Conservation (phyloP, 2,113 vertebrate genomes). For the Poeciliopsis occidentalis region DNA sequence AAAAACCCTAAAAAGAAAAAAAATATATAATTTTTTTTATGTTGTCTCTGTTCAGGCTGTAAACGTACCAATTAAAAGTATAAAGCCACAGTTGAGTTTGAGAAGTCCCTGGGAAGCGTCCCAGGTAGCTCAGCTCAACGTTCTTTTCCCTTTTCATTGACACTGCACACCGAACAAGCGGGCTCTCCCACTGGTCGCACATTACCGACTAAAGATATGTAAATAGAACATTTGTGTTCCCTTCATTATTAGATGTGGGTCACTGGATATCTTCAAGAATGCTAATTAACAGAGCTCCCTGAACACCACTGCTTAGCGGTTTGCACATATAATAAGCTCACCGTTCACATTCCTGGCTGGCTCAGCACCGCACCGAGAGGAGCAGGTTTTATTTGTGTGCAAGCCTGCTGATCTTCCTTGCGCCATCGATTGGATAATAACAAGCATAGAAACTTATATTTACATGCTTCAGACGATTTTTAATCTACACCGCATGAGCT, state of each 20-base stretch:
- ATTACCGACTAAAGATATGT: constrained; percentile 76
- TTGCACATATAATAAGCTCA: constrained; percentile 37
- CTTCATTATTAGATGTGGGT: constrained; percentile 78
- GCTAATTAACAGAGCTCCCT: constrained; percentile 72
- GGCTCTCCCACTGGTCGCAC: constrained; percentile 69
- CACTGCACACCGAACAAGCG: constrained; percentile 51
- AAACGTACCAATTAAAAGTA: constrained; percentile 34
- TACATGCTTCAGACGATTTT: constrained; percentile 19
- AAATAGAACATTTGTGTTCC: constrained; percentile 75
- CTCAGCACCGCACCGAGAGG: constrained; percentile 30
- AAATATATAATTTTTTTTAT: background rate
- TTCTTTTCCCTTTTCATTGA: constrained; percentile 46
- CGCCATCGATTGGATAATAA: constrained; percentile 23
- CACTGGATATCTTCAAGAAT: constrained; percentile 72
- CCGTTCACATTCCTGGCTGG: constrained; percentile 39
- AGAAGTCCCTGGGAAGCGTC: constrained; percentile 46
- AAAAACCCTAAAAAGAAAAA: constrained; percentile 20
- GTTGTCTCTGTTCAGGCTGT: constrained; percentile 38
- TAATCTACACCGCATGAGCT: background rate
- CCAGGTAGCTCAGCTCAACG: constrained; percentile 49
- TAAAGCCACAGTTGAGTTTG: constrained; percentile 35
- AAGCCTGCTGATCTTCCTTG: constrained; percentile 9
- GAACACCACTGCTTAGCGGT: constrained; percentile 51
- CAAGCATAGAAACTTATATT: constrained; percentile 12
- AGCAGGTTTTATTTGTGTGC: constrained; percentile 23